Evolutionary conservation across 2,888 invertebrate genomes (phyloP).

Genomic region (Trichopria drosophilae): DNA sequence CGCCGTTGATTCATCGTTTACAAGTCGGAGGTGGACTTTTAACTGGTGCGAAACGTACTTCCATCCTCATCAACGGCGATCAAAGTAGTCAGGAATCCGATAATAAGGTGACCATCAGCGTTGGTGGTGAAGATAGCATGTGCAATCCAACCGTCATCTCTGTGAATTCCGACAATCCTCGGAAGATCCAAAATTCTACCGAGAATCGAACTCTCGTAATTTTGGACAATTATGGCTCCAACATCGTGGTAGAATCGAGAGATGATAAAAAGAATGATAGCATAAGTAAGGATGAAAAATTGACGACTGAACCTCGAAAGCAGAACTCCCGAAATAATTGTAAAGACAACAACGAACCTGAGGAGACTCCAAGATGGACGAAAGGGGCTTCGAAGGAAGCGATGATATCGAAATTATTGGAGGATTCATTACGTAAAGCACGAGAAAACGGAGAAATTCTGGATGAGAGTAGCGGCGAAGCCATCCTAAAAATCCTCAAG

Average conservation of each 20-base stretch:
- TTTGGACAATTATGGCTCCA: slow-evolving; percentile 54
- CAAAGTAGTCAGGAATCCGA: slow-evolving; percentile 37
- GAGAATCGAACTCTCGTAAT: slow-evolving; percentile 55
- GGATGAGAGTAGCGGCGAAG: slow-evolving; percentile 54
- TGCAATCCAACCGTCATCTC: slow-evolving; percentile 57
- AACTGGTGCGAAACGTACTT: slow-evolving; percentile 71
- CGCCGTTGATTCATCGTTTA: slow-evolving; percentile 48
- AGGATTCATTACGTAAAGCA: slow-evolving; percentile 53
- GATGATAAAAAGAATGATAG: no score
- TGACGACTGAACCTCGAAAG: neutral
- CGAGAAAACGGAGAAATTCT: slow-evolving; percentile 52
- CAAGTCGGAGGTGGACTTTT: slow-evolving; percentile 50
- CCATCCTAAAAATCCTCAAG: slow-evolving; percentile 53
- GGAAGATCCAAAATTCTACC: slow-evolving; percentile 43
- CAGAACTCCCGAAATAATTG: no score
- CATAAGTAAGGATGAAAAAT: slow-evolving; percentile 12
- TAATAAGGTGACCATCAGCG: slow-evolving; percentile 60
- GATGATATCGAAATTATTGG: slow-evolving; percentile 51
- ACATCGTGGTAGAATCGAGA: slow-evolving; percentile 49
- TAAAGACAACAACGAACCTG: no score
- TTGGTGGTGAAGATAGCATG: slow-evolving; percentile 54
- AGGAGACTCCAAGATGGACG: no score
- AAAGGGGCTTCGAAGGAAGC: slow-evolving; percentile 46
- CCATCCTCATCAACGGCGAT: slow-evolving; percentile 57
- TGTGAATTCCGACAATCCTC: slow-evolving; percentile 45